These are phyloP conservation scores for Podarcis siculus DNA, from an alignment of 2,797 vertebrate genomes.

Conservation along the genomic window DNA sequence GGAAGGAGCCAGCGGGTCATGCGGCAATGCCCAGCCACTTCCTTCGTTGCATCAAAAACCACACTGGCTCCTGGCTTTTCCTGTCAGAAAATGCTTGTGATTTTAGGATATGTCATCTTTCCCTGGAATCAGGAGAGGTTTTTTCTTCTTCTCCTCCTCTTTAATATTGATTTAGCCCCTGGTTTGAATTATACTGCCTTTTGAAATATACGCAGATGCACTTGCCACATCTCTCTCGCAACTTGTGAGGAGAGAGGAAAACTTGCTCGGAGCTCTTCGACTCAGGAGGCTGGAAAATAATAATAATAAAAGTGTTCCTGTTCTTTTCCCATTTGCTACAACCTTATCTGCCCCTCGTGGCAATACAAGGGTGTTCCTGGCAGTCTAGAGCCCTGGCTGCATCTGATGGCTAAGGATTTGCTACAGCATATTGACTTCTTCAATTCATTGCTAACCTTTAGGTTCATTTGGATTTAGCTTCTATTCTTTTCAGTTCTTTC, in stretches of 20 bases:
- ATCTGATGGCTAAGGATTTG: background rate
- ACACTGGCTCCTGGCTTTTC: slow-evolving; percentile 57
- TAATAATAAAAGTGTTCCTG: too few relatives aligned
- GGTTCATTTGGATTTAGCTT: background rate
- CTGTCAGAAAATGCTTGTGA: slow-evolving; percentile 37
- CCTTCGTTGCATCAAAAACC: slow-evolving; percentile 57
- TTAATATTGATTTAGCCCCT: slow-evolving; percentile 29
- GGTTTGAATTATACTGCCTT: background rate
- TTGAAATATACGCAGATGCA: background rate
- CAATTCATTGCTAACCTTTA: background rate
- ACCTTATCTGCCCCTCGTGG: too few relatives aligned
- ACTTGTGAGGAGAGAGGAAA: slow-evolving; percentile 34
- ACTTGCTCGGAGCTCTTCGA: too few relatives aligned
- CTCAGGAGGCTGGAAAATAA: too few relatives aligned
- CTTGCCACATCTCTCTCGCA: slow-evolving; percentile 34
- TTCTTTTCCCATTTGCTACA: too few relatives aligned
- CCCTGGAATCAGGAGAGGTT: slow-evolving; percentile 51
- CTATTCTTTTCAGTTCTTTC: background rate
- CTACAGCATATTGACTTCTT: background rate
- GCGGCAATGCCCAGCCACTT: slow-evolving; percentile 45
- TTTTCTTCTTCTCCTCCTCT: too few relatives aligned
- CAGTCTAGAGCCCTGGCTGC: too few relatives aligned
- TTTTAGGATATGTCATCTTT: slow-evolving; percentile 56
- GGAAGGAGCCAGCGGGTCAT: slow-evolving; percentile 58
- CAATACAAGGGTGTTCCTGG: too few relatives aligned